Base-by-base conservation (phyloP, 2,888 invertebrate genomes). In the Mimas tiliae region DNA sequence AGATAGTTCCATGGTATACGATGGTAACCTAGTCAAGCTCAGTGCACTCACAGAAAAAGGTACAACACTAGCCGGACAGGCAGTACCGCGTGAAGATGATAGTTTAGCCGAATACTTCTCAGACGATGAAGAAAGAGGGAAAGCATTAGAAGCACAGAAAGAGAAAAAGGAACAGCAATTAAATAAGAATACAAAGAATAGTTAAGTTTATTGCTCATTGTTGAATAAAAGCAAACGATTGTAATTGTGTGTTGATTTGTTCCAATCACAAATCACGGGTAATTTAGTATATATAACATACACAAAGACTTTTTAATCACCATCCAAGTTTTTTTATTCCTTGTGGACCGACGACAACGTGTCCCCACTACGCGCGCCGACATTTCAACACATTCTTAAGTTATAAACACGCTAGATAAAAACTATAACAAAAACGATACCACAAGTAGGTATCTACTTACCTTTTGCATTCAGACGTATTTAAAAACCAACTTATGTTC, bases 61-160 rank as follows among this genome's bases (percentile, higher is more conserved):
- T 4, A 75, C 87, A 3, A 89, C 90, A 0, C 52, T 91, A 42
- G 87, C 92, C 0, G 91, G 91, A 0, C 83, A 84, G 47, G 76
- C 90, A 0, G 70, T 90, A 0, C 76, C 83, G 0, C 72, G 69
- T 14, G 85, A 88, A 66, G 85, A 88, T 16, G 90, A 91, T 53
- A 88, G 85, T 66, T 74, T 92, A 71, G 89, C 89, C 0, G 94
- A 94, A 78, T 94, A 93, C 74, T 94, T 87, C 74, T 94, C 94
- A 11, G 94, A 94, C n/a, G 94, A 94, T 62, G 94, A 94, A 69
- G 94, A 94, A 71, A 83, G 93, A 71, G 89, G 88, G 63, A 91
- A 90, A 66, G 93, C 93, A 0, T 69, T 91, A 51, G 82, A 87
- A 76, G 77, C 80, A 12, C 87, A 86, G 53, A 90, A 86, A 73